Conservation (phyloP, 2,113 vertebrate genomes). For the Cryptotis parvus region DNA sequence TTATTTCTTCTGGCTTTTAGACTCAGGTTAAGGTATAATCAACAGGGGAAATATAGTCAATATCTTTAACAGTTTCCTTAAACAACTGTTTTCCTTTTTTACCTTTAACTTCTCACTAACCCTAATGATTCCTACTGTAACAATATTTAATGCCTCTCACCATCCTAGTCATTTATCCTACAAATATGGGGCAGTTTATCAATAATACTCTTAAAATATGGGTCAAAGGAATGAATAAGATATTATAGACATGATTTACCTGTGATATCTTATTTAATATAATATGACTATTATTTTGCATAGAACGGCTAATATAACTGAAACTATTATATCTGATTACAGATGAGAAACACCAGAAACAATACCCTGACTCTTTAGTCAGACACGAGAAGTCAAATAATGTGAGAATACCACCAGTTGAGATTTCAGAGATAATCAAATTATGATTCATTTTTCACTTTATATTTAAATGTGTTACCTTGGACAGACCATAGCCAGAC, state of each 20-base stretch:
- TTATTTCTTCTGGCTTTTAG: background rate
- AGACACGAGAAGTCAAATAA: background rate
- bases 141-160: background rate
- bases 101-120: background rate
- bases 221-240: background rate
- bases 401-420: background rate
- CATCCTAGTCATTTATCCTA: background rate
- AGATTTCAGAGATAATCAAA: constrained; percentile 18
- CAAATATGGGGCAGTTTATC: background rate
- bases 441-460: background rate
- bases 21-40: background rate
- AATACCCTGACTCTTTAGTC: background rate
- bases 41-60: background rate
- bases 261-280: background rate
- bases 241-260: background rate
- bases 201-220: background rate
- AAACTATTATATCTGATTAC: background rate
- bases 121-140: background rate
- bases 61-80: background rate
- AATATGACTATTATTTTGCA: background rate
- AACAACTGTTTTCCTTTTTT: background rate
- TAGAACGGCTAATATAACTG: background rate
- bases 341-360: background rate
- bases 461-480: constrained; percentile 34
- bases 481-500: background rate